Conservation (phyloP, 2,113 vertebrate species). For the Bujurquina vittata region DNA sequence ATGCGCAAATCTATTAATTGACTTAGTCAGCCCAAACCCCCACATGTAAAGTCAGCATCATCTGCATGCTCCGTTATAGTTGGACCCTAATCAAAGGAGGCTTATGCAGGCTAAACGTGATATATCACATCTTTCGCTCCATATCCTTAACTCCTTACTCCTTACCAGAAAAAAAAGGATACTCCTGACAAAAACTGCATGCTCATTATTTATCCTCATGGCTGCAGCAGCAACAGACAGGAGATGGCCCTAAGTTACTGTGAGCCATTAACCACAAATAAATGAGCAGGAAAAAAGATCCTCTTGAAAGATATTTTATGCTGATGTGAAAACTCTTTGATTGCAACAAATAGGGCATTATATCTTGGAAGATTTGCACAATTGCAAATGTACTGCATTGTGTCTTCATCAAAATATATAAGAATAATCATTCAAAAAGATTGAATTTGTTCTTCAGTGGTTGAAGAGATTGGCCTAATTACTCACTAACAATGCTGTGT, state of each 20-base stretch:
- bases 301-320: slow-evolving; percentile 19
- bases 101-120: slow-evolving; percentile 50
- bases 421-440: not conserved
- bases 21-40: slow-evolving; percentile 57
- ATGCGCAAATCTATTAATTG: slow-evolving; percentile 63
- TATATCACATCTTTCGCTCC: slow-evolving; percentile 50
- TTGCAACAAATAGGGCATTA: slow-evolving; percentile 30
- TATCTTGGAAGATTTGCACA: slow-evolving; percentile 6
- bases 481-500: not conserved
- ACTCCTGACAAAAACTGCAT: slow-evolving; percentile 43
- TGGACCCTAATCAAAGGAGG: slow-evolving; percentile 66
- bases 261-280: slow-evolving; percentile 51
- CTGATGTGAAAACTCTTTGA: slow-evolving; percentile 36
- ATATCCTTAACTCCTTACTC: slow-evolving; percentile 45
- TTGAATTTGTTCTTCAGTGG: not conserved
- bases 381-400: not conserved
- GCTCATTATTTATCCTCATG: slow-evolving; percentile 57
- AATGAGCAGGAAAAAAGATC: slow-evolving; percentile 32
- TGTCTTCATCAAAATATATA: not conserved
- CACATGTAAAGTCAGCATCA: slow-evolving; percentile 51
- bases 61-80: slow-evolving; percentile 68
- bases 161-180: slow-evolving; percentile 17
- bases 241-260: slow-evolving; percentile 48
- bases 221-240: slow-evolving; percentile 30
- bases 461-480: not conserved